Percentiles rank a stretch among this genome's conserved stretches.
These are phyloP conservation scores for Agonopterix arenella DNA, from an alignment of 2,888 invertebrate species.

Conservation along the genomic window DNA sequence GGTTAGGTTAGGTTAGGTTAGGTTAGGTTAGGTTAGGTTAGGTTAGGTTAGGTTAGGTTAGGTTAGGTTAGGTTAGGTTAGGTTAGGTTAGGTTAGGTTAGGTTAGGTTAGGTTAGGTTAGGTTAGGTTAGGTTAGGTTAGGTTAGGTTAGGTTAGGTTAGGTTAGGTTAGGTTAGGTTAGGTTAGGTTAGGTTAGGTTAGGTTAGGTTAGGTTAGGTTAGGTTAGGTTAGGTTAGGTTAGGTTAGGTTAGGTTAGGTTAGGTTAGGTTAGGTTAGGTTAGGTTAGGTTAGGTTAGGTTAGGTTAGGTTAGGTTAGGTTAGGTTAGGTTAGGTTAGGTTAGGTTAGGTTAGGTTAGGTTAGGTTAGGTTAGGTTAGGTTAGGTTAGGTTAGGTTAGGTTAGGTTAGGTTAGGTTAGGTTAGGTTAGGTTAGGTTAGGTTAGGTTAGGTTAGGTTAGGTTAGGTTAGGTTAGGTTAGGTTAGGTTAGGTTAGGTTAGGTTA, in stretches of 20 bases:
- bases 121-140: conserved; percentile 9
- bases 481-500: conserved; percentile 17
- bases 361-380: conserved; percentile 15
- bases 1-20: conserved; percentile 12
- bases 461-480: conserved; percentile 13
- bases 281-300: conserved; percentile 14
- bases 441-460: conserved; percentile 17
- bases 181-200: conserved; percentile 11
- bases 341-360: conserved; percentile 16
- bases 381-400: conserved; percentile 14
- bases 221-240: conserved; percentile 12
- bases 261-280: conserved; percentile 15
- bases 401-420: conserved; percentile 14
- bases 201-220: conserved; percentile 13
- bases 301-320: conserved; percentile 15
- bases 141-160: conserved; percentile 12
- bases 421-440: conserved; percentile 15
- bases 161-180: conserved; percentile 12
- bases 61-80: conserved; percentile 18
- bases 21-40: conserved; percentile 17
- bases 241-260: conserved; percentile 15
- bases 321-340: conserved; percentile 15
- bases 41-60: conserved; percentile 20
- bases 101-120: conserved; percentile 16
- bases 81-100: conserved; percentile 19